Percentiles rank a stretch among this genome's conserved stretches.
Conservation (phyloP, 2,797 vertebrate genomes). For the Coregonus ussuriensis region DNA sequence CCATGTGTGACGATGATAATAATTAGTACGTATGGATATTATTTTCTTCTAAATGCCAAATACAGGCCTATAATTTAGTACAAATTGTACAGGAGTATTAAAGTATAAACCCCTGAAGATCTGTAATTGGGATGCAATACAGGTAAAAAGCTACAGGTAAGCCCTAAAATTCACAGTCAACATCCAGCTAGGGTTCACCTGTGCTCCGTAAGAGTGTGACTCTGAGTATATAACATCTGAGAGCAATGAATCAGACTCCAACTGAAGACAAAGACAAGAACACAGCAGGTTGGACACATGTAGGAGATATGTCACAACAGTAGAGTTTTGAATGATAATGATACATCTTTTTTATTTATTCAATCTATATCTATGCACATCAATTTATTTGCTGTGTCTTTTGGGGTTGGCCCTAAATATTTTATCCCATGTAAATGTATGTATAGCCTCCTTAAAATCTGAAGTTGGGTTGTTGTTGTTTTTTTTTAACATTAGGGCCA, state of each 20-base stretch:
- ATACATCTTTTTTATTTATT: neutral
- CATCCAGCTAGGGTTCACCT: conserved; percentile 55
- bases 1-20: neutral
- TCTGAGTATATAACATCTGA: conserved; percentile 60
- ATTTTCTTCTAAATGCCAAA: neutral
- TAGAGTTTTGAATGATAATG: neutral
- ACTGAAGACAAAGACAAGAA: conserved; percentile 62
- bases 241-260: conserved; percentile 66
- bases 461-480: neutral
- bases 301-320: neutral
- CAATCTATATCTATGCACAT: neutral
- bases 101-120: conserved; percentile 42
- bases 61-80: neutral
- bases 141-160: conserved; percentile 31
- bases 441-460: neutral
- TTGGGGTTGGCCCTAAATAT: neutral
- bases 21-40: neutral
- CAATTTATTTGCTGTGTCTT: neutral
- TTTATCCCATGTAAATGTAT: too few relatives aligned
- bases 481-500: neutral
- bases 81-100: conserved; percentile 26
- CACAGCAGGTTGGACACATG: conserved; percentile 31
- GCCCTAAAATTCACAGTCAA: conserved; percentile 10
- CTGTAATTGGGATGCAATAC: conserved; percentile 36
- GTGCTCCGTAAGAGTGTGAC: conserved; percentile 40